Evolutionary conservation across 2,797 vertebrate species (phyloP).

Genomic region (Anguilla megastoma): DNA sequence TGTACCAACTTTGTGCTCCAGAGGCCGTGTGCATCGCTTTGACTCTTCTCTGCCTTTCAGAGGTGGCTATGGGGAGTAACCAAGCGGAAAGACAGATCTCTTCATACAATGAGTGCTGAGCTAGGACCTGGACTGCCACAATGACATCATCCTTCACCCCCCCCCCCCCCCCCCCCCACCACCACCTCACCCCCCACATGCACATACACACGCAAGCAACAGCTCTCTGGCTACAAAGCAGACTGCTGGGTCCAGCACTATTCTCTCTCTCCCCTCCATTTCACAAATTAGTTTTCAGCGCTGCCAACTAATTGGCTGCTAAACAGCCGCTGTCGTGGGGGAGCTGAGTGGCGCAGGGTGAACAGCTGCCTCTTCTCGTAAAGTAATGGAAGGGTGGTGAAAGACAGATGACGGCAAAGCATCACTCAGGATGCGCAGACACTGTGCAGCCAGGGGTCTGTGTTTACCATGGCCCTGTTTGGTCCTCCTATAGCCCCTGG

Average conservation of each 20-base stretch:
- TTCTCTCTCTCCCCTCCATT: slow-evolving; percentile 27
- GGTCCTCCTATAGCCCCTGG: background rate
- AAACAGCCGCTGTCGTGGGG: slow-evolving; percentile 51
- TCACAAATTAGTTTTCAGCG: slow-evolving; percentile 53
- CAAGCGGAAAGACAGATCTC: slow-evolving; percentile 59
- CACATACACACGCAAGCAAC: background rate
- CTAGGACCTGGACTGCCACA: slow-evolving; percentile 58
- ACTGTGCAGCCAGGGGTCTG: slow-evolving; percentile 6
- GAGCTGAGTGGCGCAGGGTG: slow-evolving; percentile 34
- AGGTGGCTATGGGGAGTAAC: slow-evolving; percentile 47
- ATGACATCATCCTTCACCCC: slow-evolving; percentile 64
- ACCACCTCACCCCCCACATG: background rate
- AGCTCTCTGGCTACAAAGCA: slow-evolving; percentile 26
- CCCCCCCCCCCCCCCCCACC: slow-evolving; percentile 1
- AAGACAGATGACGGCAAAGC: slow-evolving; percentile 45
- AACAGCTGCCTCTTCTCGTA: slow-evolving; percentile 45
- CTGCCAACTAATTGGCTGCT: slow-evolving; percentile 53
- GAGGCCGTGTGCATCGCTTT: background rate
- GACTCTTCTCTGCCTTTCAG: background rate
- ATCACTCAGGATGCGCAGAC: slow-evolving; percentile 33
- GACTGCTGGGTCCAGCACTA: background rate
- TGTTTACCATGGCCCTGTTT: background rate
- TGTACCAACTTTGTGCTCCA: background rate
- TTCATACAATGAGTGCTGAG: slow-evolving; percentile 55
- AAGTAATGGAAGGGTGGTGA: slow-evolving; percentile 51